Evolutionary conservation across 2,888 invertebrate genomes (phyloP).

Genomic region (Ethmia dodecea): DNA sequence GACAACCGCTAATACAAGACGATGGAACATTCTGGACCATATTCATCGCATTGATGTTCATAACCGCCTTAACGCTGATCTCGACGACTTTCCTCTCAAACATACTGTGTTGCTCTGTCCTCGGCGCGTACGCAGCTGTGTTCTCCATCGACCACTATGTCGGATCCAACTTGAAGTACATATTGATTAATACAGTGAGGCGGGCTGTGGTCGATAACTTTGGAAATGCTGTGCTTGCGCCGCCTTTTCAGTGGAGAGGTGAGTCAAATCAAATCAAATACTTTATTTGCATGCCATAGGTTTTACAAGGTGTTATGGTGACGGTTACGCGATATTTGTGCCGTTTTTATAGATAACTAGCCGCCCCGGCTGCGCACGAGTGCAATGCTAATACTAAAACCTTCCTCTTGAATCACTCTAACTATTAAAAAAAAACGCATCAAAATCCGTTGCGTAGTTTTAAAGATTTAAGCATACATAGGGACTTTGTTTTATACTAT

Average conservation of each 20-base stretch:
- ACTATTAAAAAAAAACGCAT: no score
- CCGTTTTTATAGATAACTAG: no score
- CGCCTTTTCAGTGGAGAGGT: constrained; percentile 80
- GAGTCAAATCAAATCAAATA: no score
- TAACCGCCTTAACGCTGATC: constrained; percentile 65
- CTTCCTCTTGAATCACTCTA: no score
- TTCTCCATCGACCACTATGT: constrained; percentile 80
- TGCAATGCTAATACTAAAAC: no score
- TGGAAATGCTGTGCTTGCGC: constrained; percentile 73
- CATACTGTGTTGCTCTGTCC: constrained; percentile 79
- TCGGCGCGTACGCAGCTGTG: constrained; percentile 80
- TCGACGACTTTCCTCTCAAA: constrained; percentile 73
- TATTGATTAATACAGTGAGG: constrained; percentile 81
- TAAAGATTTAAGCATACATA: no score
- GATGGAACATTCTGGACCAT: constrained; percentile 81
- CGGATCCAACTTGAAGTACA: constrained; percentile 82
- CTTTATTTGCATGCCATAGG: no score
- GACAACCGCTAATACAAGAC: constrained; percentile 54
- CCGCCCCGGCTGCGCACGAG: no score
- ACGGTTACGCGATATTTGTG: no score
- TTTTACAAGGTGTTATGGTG: no score
- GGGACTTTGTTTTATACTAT: no score
- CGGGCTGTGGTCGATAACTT: constrained; percentile 79
- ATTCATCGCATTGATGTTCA: constrained; percentile 70
- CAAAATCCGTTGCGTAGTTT: no score